Conservation (phyloP, 2,113 vertebrate species). For the Eurystomus gularis region DNA sequence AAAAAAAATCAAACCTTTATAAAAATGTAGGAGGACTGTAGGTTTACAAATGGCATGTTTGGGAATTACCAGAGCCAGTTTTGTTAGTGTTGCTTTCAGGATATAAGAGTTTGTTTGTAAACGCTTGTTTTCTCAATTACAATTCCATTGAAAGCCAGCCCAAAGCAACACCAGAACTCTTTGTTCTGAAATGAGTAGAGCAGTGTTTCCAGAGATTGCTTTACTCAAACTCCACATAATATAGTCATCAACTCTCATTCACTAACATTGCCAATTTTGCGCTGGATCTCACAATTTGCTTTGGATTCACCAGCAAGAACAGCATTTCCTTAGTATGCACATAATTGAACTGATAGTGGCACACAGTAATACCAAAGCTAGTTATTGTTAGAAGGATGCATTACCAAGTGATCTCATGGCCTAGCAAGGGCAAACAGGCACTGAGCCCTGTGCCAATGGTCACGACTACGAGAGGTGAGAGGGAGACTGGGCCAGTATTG, state of each 20-base stretch:
- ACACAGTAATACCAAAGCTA: background rate
- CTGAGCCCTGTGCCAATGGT: background rate
- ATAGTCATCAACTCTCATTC: conserved; percentile 40
- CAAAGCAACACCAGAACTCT: conserved; percentile 48
- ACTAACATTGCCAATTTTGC: background rate
- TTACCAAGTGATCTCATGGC: conserved; percentile 35
- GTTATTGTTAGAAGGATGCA: background rate
- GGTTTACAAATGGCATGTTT: background rate
- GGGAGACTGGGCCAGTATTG: background rate
- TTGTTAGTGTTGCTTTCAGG: conserved; percentile 8
- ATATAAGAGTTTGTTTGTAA: conserved; percentile 50
- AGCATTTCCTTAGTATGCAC: conserved; percentile 4
- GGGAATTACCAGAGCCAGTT: background rate
- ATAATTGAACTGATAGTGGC: background rate
- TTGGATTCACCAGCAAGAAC: background rate
- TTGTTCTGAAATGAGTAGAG: conserved; percentile 48
- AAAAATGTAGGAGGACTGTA: background rate
- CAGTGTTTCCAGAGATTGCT: conserved; percentile 55
- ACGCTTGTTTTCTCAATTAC: conserved; percentile 45
- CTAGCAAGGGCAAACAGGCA: background rate
- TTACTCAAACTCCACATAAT: conserved; percentile 49
- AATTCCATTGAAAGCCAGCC: conserved; percentile 55
- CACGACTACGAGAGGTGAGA: background rate
- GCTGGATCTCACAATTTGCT: background rate
- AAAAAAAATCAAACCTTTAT: background rate